Percentiles rank a stretch among this genome's conserved stretches.
These are phyloP conservation scores for Sycophila texana DNA, from an alignment of 2,888 invertebrate species.

Conservation along the genomic window DNA sequence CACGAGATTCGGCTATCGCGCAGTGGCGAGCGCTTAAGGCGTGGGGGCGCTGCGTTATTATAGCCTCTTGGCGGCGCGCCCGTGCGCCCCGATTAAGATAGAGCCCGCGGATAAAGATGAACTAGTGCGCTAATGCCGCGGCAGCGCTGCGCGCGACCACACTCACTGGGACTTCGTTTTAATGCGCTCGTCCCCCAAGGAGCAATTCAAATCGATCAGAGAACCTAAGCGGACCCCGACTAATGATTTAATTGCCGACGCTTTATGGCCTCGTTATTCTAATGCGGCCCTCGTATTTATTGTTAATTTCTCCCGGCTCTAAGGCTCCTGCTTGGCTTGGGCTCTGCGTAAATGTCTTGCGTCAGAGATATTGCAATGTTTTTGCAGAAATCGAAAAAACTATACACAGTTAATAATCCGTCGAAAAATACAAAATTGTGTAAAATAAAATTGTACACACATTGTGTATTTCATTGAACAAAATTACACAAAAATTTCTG, in stretches of 20 bases:
- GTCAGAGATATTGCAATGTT: too few relatives aligned
- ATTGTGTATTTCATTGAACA: too few relatives aligned
- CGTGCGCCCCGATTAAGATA: constrained; percentile 47
- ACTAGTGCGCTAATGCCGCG: constrained; percentile 45
- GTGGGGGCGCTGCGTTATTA: constrained; percentile 2
- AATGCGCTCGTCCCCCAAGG: neutral
- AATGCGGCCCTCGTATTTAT: neutral
- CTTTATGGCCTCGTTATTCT: constrained; percentile 1
- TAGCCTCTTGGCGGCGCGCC: constrained; percentile 40
- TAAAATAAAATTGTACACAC: too few relatives aligned
- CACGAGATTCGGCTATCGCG: neutral
- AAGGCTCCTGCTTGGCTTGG: too few relatives aligned
- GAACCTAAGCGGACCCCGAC: constrained; percentile 11
- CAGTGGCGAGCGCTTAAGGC: neutral
- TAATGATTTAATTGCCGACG: constrained; percentile 44
- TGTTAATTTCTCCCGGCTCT: neutral
- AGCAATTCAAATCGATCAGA: constrained; percentile 35
- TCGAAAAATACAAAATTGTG: too few relatives aligned
- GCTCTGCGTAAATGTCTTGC: too few relatives aligned
- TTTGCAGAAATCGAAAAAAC: too few relatives aligned
- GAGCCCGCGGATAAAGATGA: constrained; percentile 52
- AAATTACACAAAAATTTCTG: too few relatives aligned
- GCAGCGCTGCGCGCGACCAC: neutral
- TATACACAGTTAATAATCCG: too few relatives aligned
- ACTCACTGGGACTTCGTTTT: neutral